phyloP scores from a whole-genome alignment of 2,113 vertebrate species.

The Gallinago jamesoni region DNA sequence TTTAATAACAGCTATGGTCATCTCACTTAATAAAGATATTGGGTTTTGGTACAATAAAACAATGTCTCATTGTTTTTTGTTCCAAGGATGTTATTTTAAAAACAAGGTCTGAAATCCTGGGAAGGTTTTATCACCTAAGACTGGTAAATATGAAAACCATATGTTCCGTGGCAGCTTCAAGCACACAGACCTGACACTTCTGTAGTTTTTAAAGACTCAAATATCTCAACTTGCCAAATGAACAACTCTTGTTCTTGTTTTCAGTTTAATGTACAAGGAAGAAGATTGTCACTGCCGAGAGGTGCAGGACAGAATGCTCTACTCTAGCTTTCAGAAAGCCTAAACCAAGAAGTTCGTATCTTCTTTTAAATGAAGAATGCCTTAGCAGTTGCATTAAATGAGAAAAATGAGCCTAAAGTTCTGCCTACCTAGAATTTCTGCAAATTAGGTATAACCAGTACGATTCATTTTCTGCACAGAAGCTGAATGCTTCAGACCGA shows the following conservation, averaged over 20 bases:
- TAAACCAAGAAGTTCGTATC: not conserved
- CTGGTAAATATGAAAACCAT: slow-evolving; percentile 2
- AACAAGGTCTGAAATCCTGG: slow-evolving; percentile 1
- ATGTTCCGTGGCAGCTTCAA: not conserved
- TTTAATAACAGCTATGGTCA: not conserved
- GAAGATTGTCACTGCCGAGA: not conserved
- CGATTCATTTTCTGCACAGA: not conserved
- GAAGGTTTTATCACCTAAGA: not conserved
- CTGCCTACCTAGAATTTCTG: not conserved
- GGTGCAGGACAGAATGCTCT: not conserved
- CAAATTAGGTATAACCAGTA: not conserved
- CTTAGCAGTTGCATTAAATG: not conserved
- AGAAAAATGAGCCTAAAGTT: not conserved
- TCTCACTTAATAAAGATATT: not conserved
- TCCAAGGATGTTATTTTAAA: not conserved
- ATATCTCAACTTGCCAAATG: not conserved
- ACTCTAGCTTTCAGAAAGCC: not conserved
- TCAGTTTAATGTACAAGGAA: not conserved
- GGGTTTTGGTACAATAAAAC: not conserved
- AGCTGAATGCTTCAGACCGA: not conserved
- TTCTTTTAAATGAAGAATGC: not conserved
- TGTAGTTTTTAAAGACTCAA: not conserved
- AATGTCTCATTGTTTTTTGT: not conserved
- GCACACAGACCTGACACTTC: not conserved
- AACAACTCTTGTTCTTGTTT: not conserved